Conservation (phyloP, 2,888 invertebrate species). For the Palloptera scutellata region DNA sequence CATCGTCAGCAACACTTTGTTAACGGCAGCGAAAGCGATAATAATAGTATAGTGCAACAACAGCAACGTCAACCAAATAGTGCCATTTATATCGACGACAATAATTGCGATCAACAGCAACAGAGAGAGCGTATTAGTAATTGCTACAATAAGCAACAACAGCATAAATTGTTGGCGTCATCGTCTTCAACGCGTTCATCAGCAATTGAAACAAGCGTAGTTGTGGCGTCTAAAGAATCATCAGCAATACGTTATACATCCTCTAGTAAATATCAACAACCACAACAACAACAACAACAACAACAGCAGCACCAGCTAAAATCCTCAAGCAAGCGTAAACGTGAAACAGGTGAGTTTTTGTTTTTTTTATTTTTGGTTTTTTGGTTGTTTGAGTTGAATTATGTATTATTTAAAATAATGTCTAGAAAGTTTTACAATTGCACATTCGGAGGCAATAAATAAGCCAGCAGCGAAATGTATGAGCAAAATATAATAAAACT, state of each 20-base stretch:
- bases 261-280: slow-evolving; percentile 25
- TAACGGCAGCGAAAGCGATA: not conserved
- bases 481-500: too few species aligned
- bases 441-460: too few species aligned
- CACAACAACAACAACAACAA: slow-evolving; percentile 6
- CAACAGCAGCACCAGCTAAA: slow-evolving; percentile 14
- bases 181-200: slow-evolving; percentile 4
- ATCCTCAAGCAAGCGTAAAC: slow-evolving; percentile 28
- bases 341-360: slow-evolving; percentile 26
- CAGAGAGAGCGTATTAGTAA: slow-evolving; percentile 18
- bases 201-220: slow-evolving; percentile 20
- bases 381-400: not conserved
- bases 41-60: slow-evolving; percentile 12
- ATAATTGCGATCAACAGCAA: slow-evolving; percentile 23
- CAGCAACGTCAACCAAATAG: not conserved
- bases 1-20: slow-evolving; percentile 22
- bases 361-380: not conserved
- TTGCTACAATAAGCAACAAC: slow-evolving; percentile 14
- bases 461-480: too few species aligned
- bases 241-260: slow-evolving; percentile 11
- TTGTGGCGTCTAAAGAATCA: slow-evolving; percentile 4
- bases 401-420: not conserved
- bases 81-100: slow-evolving; percentile 30
- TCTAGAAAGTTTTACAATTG: too few species aligned
- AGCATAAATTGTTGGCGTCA: not conserved